Conservation (phyloP, 2,888 invertebrate species). For the Polydrusus tereticollis region DNA sequence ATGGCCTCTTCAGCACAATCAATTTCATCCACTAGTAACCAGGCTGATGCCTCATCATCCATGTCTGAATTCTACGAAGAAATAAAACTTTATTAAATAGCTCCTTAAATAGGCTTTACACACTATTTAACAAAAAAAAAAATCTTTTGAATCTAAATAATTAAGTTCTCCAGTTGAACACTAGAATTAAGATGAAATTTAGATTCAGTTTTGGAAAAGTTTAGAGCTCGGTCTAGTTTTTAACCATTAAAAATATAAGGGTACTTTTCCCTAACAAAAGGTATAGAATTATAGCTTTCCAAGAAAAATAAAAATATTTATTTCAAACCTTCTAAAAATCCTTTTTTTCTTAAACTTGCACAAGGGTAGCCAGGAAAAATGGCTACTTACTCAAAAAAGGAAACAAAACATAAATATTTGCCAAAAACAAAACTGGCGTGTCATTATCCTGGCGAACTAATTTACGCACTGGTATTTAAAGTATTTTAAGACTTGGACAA, state of each 20-base stretch:
- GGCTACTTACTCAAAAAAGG: not conserved
- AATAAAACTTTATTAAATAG: too few species aligned
- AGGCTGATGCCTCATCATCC: constrained; percentile 40
- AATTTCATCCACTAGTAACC: constrained; percentile 40
- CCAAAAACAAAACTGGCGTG: constrained; percentile 22
- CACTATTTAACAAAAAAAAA: too few species aligned
- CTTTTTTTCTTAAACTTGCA: not conserved
- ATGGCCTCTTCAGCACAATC: constrained; percentile 36
- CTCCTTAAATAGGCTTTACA: too few species aligned
- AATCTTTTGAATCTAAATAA: too few species aligned
- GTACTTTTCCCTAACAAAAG: too few species aligned
- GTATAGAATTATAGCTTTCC: too few species aligned
- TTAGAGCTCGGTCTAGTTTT: too few species aligned
- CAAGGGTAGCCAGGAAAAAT: not conserved
- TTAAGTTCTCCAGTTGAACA: too few species aligned
- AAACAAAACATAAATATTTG: not conserved
- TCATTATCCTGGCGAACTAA: constrained; percentile 17
- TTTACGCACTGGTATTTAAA: constrained; percentile 22
- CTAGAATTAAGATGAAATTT: too few species aligned
- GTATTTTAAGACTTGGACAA: constrained; percentile 20
- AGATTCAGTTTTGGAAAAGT: too few species aligned
- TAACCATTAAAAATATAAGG: too few species aligned
- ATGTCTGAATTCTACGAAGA: too few species aligned
- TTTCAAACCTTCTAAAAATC: not conserved
- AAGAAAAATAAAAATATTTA: not conserved